These are phyloP conservation scores for Scomber colias DNA, from an alignment of 2,113 vertebrate genomes.

Conservation along the genomic window DNA sequence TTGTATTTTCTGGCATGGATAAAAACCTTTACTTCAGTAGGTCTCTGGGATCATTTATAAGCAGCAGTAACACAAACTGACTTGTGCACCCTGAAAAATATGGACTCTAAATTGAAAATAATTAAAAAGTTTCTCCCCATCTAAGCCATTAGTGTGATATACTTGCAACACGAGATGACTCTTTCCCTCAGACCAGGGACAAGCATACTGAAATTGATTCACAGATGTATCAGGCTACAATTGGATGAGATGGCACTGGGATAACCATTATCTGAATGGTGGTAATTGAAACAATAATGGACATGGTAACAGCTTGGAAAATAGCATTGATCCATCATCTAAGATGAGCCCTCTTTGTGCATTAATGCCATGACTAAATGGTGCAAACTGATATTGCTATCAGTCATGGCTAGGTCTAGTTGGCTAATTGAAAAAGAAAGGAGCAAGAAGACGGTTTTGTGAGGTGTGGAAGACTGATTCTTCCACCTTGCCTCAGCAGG, in stretches of 20 bases:
- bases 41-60: conserved; percentile 23
- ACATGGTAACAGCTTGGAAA: conserved; percentile 73
- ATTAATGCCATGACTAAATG: conserved; percentile 73
- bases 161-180: conserved; percentile 27
- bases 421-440: conserved; percentile 75
- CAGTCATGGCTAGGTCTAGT: conserved; percentile 59
- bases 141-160: conserved; percentile 3
- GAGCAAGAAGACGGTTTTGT: conserved; percentile 47
- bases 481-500: conserved; percentile 15
- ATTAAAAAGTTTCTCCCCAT: conserved; percentile 35
- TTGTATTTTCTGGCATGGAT: conserved; percentile 24
- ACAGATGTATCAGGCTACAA: conserved; percentile 37
- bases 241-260: conserved; percentile 51
- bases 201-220: conserved; percentile 43
- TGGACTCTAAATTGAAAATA: conserved; percentile 42
- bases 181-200: conserved; percentile 30
- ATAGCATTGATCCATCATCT: conserved; percentile 78
- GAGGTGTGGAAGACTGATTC: conserved; percentile 44
- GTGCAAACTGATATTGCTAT: conserved; percentile 70
- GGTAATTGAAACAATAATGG: conserved; percentile 82
- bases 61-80: not conserved
- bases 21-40: conserved; percentile 18
- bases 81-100: not conserved
- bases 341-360: conserved; percentile 70
- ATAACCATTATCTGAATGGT: conserved; percentile 68